A percentile compares a stretch with the other conserved stretches of the same genome.
These are phyloP conservation scores for Spodoptera frugiperda DNA, from an alignment of 1,140 invertebrate genomes.

Conservation along the genomic window DNA sequence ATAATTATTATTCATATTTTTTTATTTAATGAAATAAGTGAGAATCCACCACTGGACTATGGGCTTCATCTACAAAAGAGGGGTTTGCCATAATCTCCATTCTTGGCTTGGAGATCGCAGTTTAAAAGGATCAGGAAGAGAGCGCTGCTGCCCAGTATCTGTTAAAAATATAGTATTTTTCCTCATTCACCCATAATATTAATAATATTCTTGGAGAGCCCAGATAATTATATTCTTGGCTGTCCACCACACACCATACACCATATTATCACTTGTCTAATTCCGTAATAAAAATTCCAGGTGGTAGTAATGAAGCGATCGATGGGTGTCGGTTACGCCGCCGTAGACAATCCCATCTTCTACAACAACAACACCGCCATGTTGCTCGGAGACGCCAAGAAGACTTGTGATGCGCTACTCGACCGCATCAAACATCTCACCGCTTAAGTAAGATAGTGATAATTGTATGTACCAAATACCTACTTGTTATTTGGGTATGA, in stretches of 20 bases:
- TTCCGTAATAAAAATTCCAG: too few relatives aligned
- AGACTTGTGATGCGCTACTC: slow-evolving; percentile 94
- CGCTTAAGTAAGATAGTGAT: slow-evolving; percentile 54
- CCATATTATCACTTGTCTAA: not conserved
- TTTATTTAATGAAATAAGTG: too few relatives aligned
- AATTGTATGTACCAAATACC: not conserved
- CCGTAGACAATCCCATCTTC: slow-evolving; percentile 97
- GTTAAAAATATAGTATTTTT: too few relatives aligned
- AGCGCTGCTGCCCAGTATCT: too few relatives aligned
- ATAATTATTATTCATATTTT: not conserved
- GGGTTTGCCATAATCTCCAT: too few relatives aligned
- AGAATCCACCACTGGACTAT: not conserved
- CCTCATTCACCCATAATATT: too few relatives aligned
- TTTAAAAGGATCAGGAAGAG: too few relatives aligned
- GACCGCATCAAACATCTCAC: slow-evolving; percentile 88
- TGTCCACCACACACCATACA: too few relatives aligned
- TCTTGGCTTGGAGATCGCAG: too few relatives aligned
- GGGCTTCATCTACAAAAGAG: not conserved
- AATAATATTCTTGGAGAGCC: too few relatives aligned
- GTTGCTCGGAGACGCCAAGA: slow-evolving; percentile 97
- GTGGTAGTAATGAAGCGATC: slow-evolving; percentile 97
- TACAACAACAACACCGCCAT: slow-evolving; percentile 96
- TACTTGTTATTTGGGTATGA: slow-evolving; percentile 9
- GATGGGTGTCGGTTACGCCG: slow-evolving; percentile 93
- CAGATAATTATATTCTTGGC: too few relatives aligned